These are phyloP conservation scores for Tapirus terrestris DNA, from an alignment of 2,113 vertebrate species.

Conservation along the genomic window DNA sequence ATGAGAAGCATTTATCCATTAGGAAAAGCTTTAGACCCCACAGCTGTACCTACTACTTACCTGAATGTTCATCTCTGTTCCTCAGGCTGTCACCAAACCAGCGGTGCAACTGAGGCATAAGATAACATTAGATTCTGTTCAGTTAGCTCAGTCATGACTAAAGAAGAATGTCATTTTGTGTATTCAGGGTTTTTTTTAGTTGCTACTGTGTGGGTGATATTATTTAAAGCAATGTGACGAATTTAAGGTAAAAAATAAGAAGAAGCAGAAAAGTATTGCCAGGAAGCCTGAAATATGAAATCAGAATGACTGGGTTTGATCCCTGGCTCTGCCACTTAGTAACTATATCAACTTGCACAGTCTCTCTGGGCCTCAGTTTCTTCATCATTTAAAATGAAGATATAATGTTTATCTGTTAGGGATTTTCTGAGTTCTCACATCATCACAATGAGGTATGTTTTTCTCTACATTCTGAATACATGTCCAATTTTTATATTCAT, in stretches of 20 bases:
- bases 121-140: background rate
- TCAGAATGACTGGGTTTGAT: background rate
- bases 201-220: background rate
- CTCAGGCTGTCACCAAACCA: background rate
- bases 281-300: background rate
- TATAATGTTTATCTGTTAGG: background rate
- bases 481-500: constrained; percentile 9
- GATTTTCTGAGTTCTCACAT: background rate
- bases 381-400: background rate
- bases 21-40: constrained; percentile 34
- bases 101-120: background rate
- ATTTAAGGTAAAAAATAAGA: constrained; percentile 8
- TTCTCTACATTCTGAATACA: background rate
- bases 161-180: background rate
- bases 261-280: background rate
- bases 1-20: constrained; percentile 62
- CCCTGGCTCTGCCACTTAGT: background rate
- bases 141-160: background rate
- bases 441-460: background rate
- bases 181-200: background rate
- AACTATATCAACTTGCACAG: background rate
- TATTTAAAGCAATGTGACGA: constrained; percentile 33
- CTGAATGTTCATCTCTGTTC: background rate
- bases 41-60: background rate
- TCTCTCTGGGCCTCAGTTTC: background rate